Evolutionary conservation across 2,888 invertebrate genomes (phyloP).

Genomic region (Hydropsyche betteni): DNA sequence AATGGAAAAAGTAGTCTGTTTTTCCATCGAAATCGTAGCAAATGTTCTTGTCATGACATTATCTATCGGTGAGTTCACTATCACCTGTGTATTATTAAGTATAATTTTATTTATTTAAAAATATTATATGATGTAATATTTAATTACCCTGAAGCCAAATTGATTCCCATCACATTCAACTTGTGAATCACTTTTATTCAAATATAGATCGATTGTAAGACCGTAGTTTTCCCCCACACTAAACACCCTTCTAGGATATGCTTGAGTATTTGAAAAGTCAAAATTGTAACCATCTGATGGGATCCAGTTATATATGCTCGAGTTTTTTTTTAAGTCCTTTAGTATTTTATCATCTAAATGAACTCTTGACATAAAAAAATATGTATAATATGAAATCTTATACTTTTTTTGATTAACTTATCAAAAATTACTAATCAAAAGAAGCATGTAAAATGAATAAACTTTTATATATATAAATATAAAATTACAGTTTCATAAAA

Average conservation of each 20-base stretch:
- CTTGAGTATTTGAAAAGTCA: constrained; percentile 56
- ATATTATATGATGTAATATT: neutral
- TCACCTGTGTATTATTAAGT: constrained; percentile 55
- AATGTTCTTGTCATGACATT: constrained; percentile 62
- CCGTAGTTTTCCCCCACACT: constrained; percentile 61
- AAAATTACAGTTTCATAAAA: constrained; percentile 58
- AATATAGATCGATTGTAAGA: constrained; percentile 60
- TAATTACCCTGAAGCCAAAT: constrained; percentile 62
- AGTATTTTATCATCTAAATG: neutral
- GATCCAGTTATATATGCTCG: constrained; percentile 56
- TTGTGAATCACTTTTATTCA: constrained; percentile 63
- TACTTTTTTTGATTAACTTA: neutral
- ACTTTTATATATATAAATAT: neutral
- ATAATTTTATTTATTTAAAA: neutral
- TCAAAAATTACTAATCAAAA: neutral
- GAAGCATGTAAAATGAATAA: constrained; percentile 48
- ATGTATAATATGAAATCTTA: neutral
- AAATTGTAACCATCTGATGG: constrained; percentile 61
- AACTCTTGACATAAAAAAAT: neutral
- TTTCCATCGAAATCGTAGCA: constrained; percentile 62
- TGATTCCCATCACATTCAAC: constrained; percentile 62
- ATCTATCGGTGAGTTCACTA: constrained; percentile 62
- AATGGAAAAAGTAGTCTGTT: constrained; percentile 63
- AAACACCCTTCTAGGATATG: constrained; percentile 53
- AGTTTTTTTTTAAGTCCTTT: neutral